A percentile compares a stretch with the other conserved stretches of the same genome.
Evolutionary conservation across 2,888 invertebrate genomes (phyloP).

Genomic region (Adela reaumurella): DNA sequence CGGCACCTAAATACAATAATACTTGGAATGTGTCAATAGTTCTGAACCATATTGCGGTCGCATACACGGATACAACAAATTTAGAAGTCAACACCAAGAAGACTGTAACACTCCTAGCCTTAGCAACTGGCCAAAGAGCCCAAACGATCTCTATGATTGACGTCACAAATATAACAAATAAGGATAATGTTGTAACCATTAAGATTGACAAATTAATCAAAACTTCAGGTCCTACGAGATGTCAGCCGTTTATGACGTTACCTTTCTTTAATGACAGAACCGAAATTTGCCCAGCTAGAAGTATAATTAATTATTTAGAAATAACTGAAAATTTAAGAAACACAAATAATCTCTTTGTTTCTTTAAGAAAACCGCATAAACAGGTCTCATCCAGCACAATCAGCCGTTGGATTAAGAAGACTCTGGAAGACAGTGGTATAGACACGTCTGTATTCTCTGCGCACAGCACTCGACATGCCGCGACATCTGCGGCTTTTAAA

Average conservation of each 20-base stretch:
- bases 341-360: slow-evolving; percentile 11
- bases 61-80: not conserved
- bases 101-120: not conserved
- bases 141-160: slow-evolving; percentile 4
- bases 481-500: slow-evolving; percentile 12
- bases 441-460: slow-evolving; percentile 12
- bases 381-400: slow-evolving; percentile 10
- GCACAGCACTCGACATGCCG: slow-evolving; percentile 13
- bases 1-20: not conserved
- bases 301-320: slow-evolving; percentile 5
- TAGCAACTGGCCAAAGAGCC: slow-evolving; percentile 4
- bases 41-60: not conserved
- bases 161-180: slow-evolving; percentile 1
- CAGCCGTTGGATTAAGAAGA: slow-evolving; percentile 14
- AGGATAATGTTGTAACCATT: not conserved
- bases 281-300: slow-evolving; percentile 3
- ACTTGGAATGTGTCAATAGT: not conserved
- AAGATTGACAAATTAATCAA: slow-evolving; percentile 2
- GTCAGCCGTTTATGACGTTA: slow-evolving; percentile 2
- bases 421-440: slow-evolving; percentile 10
- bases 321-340: not conserved
- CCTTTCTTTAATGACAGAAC: slow-evolving; percentile 4
- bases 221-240: slow-evolving; percentile 3
- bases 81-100: not conserved
- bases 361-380: slow-evolving; percentile 11